These are phyloP conservation scores for Drosophila pseudotalamancana DNA, from an alignment of 2,888 invertebrate species.

Conservation along the genomic window DNA sequence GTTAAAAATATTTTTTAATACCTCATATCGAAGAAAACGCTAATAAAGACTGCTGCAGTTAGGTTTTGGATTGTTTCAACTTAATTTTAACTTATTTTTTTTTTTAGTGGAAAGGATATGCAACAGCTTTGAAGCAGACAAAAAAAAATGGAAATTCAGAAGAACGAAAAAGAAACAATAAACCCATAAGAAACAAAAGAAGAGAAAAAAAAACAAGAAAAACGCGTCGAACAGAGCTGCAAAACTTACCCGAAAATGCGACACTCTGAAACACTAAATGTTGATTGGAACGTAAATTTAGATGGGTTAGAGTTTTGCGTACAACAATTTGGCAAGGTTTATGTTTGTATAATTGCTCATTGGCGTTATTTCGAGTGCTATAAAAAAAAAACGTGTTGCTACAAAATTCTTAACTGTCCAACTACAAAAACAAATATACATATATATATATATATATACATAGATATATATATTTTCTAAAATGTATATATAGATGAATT, in stretches of 20 bases:
- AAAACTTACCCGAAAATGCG: conserved; percentile 95
- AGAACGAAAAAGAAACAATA: background rate
- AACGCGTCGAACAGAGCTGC: conserved; percentile 20
- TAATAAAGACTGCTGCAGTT: too few relatives aligned
- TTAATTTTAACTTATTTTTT: background rate
- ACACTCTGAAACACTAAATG: conserved; percentile 96
- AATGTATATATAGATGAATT: conserved; percentile 28
- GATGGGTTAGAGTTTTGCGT: conserved; percentile 83
- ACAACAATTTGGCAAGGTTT: conserved; percentile 81
- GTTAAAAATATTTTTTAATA: too few relatives aligned
- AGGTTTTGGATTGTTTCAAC: too few relatives aligned
- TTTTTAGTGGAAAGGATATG: background rate
- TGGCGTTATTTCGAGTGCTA: conserved; percentile 42
- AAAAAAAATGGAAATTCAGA: background rate
- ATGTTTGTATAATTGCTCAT: conserved; percentile 29
- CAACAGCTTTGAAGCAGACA: background rate
- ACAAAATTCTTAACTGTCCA: conserved; percentile 36
- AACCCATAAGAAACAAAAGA: conserved; percentile 1
- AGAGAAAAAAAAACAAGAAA: background rate
- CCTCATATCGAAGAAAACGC: too few relatives aligned
- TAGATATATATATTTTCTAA: background rate
- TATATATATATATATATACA: conserved; percentile 4
- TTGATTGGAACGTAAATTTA: conserved; percentile 83
- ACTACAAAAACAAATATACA: conserved; percentile 24
- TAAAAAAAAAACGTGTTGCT: conserved; percentile 49